phyloP scores from a whole-genome alignment of 2,113 vertebrate species.

The Symphodus melops region DNA sequence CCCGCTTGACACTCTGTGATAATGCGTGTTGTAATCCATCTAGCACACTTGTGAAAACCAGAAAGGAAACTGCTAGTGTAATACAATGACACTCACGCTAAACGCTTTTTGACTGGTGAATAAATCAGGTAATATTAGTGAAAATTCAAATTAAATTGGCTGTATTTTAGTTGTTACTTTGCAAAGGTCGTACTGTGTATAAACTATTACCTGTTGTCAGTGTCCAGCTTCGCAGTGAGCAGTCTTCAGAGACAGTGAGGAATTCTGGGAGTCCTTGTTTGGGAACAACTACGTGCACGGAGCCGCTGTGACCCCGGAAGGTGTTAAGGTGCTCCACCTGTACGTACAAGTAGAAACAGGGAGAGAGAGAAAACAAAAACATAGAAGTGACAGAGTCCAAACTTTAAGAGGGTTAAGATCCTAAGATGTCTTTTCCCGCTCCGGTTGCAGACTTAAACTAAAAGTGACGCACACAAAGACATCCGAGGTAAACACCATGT shows the following conservation, averaged over 20 bases:
- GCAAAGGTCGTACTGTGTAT: not conserved
- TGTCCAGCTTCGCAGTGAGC: conserved; percentile 76
- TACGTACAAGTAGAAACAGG: not conserved
- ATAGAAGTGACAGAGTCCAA: not conserved
- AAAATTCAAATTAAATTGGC: no score
- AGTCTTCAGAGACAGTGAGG: conserved; percentile 80
- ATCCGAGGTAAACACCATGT: no score
- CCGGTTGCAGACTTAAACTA: not conserved
- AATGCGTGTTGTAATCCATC: no score
- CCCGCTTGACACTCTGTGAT: no score
- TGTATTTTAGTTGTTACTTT: no score
- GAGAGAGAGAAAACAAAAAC: not conserved
- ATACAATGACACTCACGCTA: no score
- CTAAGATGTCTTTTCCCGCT: no score
- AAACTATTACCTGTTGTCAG: conserved; percentile 48
- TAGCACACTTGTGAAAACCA: no score
- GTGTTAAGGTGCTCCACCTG: conserved; percentile 81
- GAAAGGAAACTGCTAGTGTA: no score
- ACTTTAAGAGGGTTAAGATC: not conserved
- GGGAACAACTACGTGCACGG: conserved; percentile 54
- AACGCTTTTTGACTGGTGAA: no score
- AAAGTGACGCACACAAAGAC: not conserved
- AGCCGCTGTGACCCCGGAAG: conserved; percentile 77
- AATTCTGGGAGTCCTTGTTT: conserved; percentile 58
- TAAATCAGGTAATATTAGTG: no score